Conservation (phyloP, 2,797 vertebrate species). For the Diceros bicornis region DNA sequence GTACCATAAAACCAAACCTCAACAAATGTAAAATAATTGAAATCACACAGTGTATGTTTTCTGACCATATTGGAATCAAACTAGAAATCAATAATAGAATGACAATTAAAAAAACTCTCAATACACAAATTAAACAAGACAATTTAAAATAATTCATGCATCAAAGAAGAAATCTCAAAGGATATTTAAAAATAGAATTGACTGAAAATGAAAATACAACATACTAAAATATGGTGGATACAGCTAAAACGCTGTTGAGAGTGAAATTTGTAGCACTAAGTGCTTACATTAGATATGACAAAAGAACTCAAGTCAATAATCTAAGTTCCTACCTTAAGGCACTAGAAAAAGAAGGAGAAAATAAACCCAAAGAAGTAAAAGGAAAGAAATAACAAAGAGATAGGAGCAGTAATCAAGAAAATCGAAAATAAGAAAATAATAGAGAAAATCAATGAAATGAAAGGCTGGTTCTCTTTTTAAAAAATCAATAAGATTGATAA, state of each 20-base stretch:
- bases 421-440: background rate
- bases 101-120: background rate
- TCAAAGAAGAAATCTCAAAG: background rate
- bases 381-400: background rate
- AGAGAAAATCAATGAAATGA: too few relatives aligned
- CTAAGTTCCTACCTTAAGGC: background rate
- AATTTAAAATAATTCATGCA: background rate
- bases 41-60: background rate
- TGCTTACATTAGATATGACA: background rate
- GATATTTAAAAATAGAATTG: background rate
- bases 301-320: background rate
- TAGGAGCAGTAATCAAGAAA: background rate
- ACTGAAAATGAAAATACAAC: background rate
- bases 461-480: too few relatives aligned
- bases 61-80: background rate
- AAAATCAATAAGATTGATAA: too few relatives aligned
- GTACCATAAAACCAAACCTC: background rate
- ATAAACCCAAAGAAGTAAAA: background rate
- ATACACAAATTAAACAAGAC: background rate
- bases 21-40: background rate
- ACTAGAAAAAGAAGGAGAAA: background rate
- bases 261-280: background rate
- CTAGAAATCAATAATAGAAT: background rate
- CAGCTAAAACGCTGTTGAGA: background rate
- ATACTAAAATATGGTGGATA: background rate